These are phyloP conservation scores for Coluber constrictor DNA, from an alignment of 2,797 vertebrate species.

Conservation along the genomic window DNA sequence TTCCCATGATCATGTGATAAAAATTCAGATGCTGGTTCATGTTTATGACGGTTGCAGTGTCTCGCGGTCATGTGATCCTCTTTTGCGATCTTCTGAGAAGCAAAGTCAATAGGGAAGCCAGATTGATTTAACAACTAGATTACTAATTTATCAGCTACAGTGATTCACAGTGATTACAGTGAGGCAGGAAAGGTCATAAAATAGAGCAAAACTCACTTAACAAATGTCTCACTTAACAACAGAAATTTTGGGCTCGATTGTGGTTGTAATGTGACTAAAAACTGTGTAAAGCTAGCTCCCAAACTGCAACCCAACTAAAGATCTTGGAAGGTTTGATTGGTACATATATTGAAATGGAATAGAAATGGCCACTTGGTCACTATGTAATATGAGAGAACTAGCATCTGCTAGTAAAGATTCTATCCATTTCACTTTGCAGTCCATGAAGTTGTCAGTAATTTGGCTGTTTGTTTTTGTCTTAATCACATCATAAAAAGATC, in stretches of 20 bases:
- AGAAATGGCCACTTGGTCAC: not conserved
- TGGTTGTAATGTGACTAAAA: not conserved
- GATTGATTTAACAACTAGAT: not conserved
- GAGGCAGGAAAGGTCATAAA: not conserved
- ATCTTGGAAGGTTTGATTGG: not conserved
- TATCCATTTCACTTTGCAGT: not conserved
- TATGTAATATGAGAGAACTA: not conserved
- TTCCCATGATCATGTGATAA: not conserved
- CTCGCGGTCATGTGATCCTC: not conserved
- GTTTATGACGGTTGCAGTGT: not conserved
- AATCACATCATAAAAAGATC: not conserved
- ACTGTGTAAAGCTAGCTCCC: not conserved
- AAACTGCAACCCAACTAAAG: not conserved
- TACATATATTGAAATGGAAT: not conserved
- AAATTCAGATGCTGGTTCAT: not conserved
- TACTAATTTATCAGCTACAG: not conserved
- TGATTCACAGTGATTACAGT: too few relatives aligned
- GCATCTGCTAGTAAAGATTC: not conserved
- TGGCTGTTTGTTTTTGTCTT: not conserved
- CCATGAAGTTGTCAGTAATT: not conserved
- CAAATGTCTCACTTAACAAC: not conserved
- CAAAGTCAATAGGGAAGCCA: not conserved
- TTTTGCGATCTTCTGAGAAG: not conserved
- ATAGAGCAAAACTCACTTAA: not conserved
- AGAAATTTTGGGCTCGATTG: not conserved